These are phyloP conservation scores for Mastigias papua DNA, from an alignment of 30 jellyfish, hydroid and myxozoan species.

Conservation along the genomic window DNA sequence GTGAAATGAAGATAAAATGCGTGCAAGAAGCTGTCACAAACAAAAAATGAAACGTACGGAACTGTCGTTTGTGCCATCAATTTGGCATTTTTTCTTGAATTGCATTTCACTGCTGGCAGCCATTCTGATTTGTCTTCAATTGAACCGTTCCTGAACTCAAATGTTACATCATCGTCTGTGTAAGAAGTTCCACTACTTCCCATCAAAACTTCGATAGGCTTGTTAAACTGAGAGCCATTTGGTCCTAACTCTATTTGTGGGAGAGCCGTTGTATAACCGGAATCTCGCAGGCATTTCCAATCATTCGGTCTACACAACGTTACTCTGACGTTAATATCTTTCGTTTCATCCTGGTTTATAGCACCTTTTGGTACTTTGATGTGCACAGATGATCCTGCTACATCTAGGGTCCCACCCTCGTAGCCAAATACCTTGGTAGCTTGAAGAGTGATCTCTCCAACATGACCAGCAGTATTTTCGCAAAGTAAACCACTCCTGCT, in stretches of 20 bases:
- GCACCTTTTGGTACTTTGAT: slow-evolving; percentile 45
- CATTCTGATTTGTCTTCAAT: background rate
- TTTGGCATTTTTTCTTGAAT: slow-evolving; percentile 13
- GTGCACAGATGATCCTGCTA: slow-evolving; percentile 27
- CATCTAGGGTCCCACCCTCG: slow-evolving; percentile 19
- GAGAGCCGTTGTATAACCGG: slow-evolving; percentile 7
- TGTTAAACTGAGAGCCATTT: slow-evolving; percentile 21
- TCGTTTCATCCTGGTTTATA: slow-evolving; percentile 13
- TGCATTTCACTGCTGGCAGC: slow-evolving; percentile 7
- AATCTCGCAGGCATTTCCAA: slow-evolving; percentile 21
- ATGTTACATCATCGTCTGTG: background rate
- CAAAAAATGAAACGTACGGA: slow-evolving; percentile 13
- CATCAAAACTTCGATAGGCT: slow-evolving; percentile 39
- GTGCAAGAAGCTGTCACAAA: background rate
- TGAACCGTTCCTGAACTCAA: slow-evolving; percentile 11
- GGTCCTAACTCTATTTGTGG: slow-evolving; percentile 47
- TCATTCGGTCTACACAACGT: slow-evolving; percentile 30
- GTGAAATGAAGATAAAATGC: slow-evolving; percentile 46
- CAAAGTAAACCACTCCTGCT: no score
- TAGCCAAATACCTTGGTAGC: background rate
- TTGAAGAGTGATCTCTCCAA: background rate
- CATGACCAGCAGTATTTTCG: no score
- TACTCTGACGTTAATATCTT: slow-evolving; percentile 1
- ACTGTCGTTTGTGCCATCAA: background rate
- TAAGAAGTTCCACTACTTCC: background rate